phyloP scores from a whole-genome alignment of 1,140 invertebrate species.

The Calephelis nemesis region DNA sequence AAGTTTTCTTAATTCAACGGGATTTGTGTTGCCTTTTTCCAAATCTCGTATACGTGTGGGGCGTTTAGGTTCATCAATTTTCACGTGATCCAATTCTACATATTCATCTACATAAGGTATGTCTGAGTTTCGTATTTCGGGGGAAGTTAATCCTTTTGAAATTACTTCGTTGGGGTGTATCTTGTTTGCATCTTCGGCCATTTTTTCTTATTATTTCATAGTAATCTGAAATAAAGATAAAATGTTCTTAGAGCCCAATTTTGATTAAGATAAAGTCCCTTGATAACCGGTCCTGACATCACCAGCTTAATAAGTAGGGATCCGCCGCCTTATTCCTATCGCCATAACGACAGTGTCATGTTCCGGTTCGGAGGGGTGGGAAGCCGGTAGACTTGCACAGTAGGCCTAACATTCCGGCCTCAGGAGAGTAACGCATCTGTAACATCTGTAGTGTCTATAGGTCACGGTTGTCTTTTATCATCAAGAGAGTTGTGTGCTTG shows the following conservation, averaged over 20 bases:
- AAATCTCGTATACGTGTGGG: constrained; percentile 43
- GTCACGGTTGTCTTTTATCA: too few relatives aligned
- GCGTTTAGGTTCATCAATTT: constrained; percentile 43
- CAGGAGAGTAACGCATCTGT: too few relatives aligned
- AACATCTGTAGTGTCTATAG: too few relatives aligned
- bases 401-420: too few relatives aligned
- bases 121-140: constrained; percentile 46
- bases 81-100: constrained; percentile 50
- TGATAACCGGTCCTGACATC: too few relatives aligned
- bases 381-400: too few relatives aligned
- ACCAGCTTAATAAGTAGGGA: too few relatives aligned
- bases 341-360: too few relatives aligned
- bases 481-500: too few relatives aligned
- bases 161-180: constrained; percentile 38
- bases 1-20: constrained; percentile 40
- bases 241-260: neutral
- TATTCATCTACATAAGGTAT: constrained; percentile 61
- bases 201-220: constrained; percentile 53
- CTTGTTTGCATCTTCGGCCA: constrained; percentile 41
- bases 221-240: constrained; percentile 29
- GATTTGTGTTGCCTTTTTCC: constrained; percentile 35
- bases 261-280: neutral
- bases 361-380: too few relatives aligned
- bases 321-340: too few relatives aligned
- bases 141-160: constrained; percentile 61